A percentile compares a stretch with the other conserved stretches of the same genome.
phyloP scores from a whole-genome alignment of 1,140 invertebrate genomes.

The Neoseiulus cucumeris region DNA sequence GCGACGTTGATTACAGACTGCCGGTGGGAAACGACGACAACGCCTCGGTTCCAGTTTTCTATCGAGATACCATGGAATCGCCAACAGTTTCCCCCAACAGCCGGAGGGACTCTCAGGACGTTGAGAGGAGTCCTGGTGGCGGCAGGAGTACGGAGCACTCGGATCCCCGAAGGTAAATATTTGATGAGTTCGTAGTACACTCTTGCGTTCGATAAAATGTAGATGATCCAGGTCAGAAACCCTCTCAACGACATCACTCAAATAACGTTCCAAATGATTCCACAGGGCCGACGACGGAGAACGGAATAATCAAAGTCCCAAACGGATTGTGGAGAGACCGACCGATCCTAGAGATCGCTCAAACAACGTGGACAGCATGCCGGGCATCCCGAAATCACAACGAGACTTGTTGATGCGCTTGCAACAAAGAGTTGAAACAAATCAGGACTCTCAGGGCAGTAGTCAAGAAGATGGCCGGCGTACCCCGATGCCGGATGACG shows the following conservation, averaged over 20 bases:
- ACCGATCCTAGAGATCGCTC: too few species aligned
- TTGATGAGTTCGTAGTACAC: too few species aligned
- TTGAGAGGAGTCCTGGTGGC: not conserved
- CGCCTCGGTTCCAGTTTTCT: not conserved
- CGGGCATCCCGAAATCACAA: not conserved
- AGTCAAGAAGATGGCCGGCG: not conserved
- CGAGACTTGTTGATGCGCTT: not conserved
- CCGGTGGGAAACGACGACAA: not conserved
- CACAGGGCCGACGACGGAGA: too few species aligned
- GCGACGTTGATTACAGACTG: not conserved
- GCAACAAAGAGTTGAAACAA: not conserved
- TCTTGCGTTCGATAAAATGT: too few species aligned
- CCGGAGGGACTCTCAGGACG: not conserved
- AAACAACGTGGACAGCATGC: not conserved
- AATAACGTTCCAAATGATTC: too few species aligned
- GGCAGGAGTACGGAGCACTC: not conserved
- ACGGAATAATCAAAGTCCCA: too few species aligned
- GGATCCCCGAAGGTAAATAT: not conserved
- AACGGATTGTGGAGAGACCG: too few species aligned
- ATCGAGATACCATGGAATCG: conserved; percentile 5
- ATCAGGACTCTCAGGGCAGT: conserved; percentile 5
- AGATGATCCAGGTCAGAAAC: too few species aligned
- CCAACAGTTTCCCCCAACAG: not conserved
- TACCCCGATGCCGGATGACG: conserved; percentile 1
- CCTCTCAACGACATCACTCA: too few species aligned